A percentile compares a stretch with the other conserved stretches of the same genome.
Conservation (phyloP, 1,140 invertebrate genomes). For the Caligus rogercresseyi region DNA sequence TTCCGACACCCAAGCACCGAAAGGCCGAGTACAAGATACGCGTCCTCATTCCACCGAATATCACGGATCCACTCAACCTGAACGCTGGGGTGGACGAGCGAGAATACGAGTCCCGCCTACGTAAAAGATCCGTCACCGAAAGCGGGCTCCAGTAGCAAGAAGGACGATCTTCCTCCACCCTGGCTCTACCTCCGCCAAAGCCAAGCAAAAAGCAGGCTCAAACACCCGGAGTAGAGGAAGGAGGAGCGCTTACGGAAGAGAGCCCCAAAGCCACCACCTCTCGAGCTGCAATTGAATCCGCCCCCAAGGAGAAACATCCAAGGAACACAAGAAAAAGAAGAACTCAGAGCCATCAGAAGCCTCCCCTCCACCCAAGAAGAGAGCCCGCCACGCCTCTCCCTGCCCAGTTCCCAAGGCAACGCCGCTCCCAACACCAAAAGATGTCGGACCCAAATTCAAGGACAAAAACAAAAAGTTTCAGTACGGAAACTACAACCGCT, state of each 20-base stretch:
- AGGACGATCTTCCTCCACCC: background rate
- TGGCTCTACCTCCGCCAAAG: background rate
- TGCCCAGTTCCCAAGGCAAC: constrained; percentile 26
- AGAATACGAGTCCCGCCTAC: constrained; percentile 33
- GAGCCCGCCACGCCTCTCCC: background rate
- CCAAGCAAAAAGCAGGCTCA: constrained; percentile 21
- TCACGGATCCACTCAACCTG: constrained; percentile 71
- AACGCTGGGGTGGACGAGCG: constrained; percentile 49
- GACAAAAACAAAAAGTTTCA: constrained; percentile 55
- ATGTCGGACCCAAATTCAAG: constrained; percentile 40
- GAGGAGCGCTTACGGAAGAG: background rate
- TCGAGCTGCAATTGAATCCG: background rate
- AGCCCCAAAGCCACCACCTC: background rate
- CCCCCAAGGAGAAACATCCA: background rate
- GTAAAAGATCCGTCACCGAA: constrained; percentile 27
- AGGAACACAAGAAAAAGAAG: background rate
- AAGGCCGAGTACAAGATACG: constrained; percentile 37
- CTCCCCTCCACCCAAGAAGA: background rate
- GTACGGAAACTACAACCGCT: constrained; percentile 89
- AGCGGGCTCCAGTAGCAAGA: background rate
- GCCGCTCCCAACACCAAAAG: constrained; percentile 29
- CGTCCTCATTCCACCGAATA: constrained; percentile 79
- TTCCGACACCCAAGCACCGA: constrained; percentile 18
- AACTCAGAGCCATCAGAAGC: background rate
- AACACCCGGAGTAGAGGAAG: background rate